Evolutionary conservation across 64 coral and sea anemone species (phyloP).

Genomic region (Acropora yongei): DNA sequence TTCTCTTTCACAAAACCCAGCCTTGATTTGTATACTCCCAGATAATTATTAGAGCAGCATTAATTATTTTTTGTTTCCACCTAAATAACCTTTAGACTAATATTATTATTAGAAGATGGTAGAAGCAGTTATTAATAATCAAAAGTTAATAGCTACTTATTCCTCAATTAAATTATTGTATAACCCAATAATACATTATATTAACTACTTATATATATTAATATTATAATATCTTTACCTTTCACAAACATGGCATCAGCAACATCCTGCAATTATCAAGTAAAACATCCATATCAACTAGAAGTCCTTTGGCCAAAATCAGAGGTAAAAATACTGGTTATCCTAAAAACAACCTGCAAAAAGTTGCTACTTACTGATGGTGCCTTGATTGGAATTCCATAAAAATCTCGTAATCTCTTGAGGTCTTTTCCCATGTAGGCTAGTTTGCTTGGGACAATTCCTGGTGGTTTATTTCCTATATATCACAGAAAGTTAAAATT

Average conservation of each 20-base stretch:
- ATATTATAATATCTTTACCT: constrained; percentile 21
- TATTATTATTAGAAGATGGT: too few species aligned
- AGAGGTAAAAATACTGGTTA: too few species aligned
- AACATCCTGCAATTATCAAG: constrained; percentile 26
- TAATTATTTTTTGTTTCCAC: too few species aligned
- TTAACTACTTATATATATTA: background rate
- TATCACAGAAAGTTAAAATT: too few species aligned
- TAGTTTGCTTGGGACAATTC: constrained; percentile 40
- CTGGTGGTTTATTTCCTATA: constrained; percentile 79
- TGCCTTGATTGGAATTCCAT: constrained; percentile 73
- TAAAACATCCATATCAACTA: background rate
- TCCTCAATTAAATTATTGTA: too few species aligned
- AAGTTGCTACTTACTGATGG: constrained; percentile 53
- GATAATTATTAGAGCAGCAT: too few species aligned
- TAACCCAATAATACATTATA: too few species aligned
- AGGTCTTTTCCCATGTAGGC: constrained; percentile 72
- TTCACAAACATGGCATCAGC: constrained; percentile 54
- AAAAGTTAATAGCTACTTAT: too few species aligned
- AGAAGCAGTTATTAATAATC: too few species aligned
- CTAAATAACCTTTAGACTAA: too few species aligned
- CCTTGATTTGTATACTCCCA: too few species aligned
- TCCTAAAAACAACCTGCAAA: background rate
- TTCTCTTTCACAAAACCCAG: too few species aligned
- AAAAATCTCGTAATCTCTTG: constrained; percentile 68
- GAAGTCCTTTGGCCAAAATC: background rate